phyloP scores from a whole-genome alignment of 1,140 invertebrate genomes.

The Melitaea cinxia region DNA sequence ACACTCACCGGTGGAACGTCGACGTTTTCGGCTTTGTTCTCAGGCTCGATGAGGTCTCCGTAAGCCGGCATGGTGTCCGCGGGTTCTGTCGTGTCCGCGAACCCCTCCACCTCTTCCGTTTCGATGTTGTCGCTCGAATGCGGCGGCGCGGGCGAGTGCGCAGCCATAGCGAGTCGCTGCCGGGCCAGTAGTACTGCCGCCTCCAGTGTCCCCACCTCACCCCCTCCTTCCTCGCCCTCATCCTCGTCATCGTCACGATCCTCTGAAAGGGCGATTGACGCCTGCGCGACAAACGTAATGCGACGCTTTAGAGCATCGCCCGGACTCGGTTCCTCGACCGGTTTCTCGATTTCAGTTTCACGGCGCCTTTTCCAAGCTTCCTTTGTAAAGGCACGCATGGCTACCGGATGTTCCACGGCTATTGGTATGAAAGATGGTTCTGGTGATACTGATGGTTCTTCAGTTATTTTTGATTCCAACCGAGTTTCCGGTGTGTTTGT shows the following conservation, averaged over 20 bases:
- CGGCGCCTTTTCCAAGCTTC: conserved; percentile 74
- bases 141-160: conserved; percentile 57
- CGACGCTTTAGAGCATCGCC: conserved; percentile 68
- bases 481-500: conserved; percentile 4
- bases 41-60: conserved; percentile 76
- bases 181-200: conserved; percentile 76
- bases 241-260: conserved; percentile 72
- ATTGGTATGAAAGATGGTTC: conserved; percentile 60
- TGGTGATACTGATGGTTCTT: conserved; percentile 40
- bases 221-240: conserved; percentile 56
- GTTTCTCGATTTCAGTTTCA: conserved; percentile 65
- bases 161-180: conserved; percentile 56
- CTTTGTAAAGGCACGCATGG: conserved; percentile 73
- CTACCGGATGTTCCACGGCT: conserved; percentile 74
- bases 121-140: conserved; percentile 67
- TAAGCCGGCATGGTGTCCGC: conserved; percentile 74
- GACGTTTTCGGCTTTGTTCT: conserved; percentile 51
- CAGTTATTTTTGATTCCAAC: conserved; percentile 7
- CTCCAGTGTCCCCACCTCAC: conserved; percentile 70
- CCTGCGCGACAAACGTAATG: conserved; percentile 72
- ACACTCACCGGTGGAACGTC: conserved; percentile 64
- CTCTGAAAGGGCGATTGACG: conserved; percentile 66
- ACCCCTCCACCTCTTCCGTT: conserved; percentile 71
- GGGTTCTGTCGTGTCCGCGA: conserved; percentile 63
- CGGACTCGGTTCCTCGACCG: conserved; percentile 75